A percentile compares a stretch with the other conserved stretches of the same genome.
phyloP scores from a whole-genome alignment of 2,888 invertebrate species.

The Tanypteryx hageni region DNA sequence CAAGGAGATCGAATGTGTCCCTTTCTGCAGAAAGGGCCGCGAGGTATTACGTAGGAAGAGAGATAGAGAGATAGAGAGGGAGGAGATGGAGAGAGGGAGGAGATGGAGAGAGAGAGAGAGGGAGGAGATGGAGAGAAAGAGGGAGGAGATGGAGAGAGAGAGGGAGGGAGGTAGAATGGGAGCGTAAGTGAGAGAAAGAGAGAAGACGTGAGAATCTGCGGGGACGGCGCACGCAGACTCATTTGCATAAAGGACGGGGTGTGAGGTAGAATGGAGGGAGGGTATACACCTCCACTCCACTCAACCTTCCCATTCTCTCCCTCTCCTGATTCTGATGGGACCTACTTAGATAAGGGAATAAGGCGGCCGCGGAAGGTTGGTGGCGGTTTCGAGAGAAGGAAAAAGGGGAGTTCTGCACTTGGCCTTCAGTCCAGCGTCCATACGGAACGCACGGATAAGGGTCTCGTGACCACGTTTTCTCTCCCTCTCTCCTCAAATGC shows the following conservation, averaged over 20 bases:
- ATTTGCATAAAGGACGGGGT: constrained; percentile 42
- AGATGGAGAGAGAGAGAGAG: not conserved
- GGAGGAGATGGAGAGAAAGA: not conserved
- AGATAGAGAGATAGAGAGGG: not conserved
- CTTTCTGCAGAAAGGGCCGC: not conserved
- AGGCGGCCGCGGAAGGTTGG: not conserved
- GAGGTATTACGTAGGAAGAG: not conserved
- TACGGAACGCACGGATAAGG: not conserved
- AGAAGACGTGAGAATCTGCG: not conserved
- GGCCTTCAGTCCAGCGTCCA: constrained; percentile 36
- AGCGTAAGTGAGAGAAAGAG: not conserved
- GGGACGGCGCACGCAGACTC: constrained; percentile 43
- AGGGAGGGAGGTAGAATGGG: not conserved
- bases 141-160: not conserved
- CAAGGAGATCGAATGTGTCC: not conserved
- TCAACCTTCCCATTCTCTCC: too few relatives aligned
- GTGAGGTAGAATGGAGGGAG: not conserved
- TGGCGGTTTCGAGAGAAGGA: not conserved
- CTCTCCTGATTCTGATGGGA: constrained; percentile 39
- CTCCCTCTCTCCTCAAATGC: not conserved
- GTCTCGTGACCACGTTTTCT: too few relatives aligned
- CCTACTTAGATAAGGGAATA: constrained; percentile 59
- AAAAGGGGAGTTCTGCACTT: constrained; percentile 40
- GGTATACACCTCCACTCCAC: too few relatives aligned
- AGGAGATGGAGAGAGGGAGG: not conserved